Evolutionary conservation across 2,888 invertebrate genomes (phyloP).

Genomic region (Drosophila tripunctata): DNA sequence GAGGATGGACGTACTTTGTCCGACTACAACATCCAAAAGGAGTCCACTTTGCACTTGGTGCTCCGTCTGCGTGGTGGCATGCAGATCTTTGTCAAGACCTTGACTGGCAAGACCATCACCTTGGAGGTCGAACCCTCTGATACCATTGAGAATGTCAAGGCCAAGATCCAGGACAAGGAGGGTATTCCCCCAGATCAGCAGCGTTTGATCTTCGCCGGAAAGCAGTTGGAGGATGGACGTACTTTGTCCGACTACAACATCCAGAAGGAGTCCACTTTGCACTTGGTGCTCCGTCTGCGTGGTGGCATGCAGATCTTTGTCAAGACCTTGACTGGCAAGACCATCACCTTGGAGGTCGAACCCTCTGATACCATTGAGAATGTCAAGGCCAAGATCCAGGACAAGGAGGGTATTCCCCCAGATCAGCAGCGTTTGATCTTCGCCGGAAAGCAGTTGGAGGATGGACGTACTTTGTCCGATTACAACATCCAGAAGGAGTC

Average conservation of each 20-base stretch:
- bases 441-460: constrained; percentile 32
- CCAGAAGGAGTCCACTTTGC: constrained; percentile 35
- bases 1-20: constrained; percentile 42
- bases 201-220: constrained; percentile 45
- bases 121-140: constrained; percentile 42
- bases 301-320: constrained; percentile 45
- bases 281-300: constrained; percentile 41
- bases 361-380: constrained; percentile 46
- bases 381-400: constrained; percentile 48
- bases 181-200: constrained; percentile 48
- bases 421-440: constrained; percentile 41
- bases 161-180: constrained; percentile 45
- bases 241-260: constrained; percentile 40
- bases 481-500: constrained; percentile 43
- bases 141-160: constrained; percentile 40
- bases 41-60: constrained; percentile 37
- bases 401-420: constrained; percentile 46
- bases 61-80: constrained; percentile 47
- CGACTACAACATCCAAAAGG: constrained; percentile 46
- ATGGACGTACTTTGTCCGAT: constrained; percentile 27
- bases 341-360: constrained; percentile 45
- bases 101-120: constrained; percentile 47
- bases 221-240: constrained; percentile 39
- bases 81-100: constrained; percentile 42
- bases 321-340: constrained; percentile 45